Evolutionary conservation across 2,113 vertebrate genomes (phyloP), one percentile per base, ranked within the genome.

Genomic region (Ailuropoda melanoleuca): DNA sequence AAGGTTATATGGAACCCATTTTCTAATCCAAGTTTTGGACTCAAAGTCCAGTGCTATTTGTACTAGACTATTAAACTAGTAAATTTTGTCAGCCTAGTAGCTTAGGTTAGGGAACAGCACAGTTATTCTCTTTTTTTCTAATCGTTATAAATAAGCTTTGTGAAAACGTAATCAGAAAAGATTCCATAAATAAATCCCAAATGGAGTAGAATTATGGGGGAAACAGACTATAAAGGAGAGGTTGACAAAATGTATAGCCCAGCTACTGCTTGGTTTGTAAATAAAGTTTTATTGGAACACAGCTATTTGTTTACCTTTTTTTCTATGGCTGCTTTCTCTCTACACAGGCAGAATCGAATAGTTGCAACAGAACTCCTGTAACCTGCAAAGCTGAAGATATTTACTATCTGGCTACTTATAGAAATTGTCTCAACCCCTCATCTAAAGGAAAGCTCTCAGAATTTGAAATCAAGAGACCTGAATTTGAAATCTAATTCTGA

Each of bases 401-500:
- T 62, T 72, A 84, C 31, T 84, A 34, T 48, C 7, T 15, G 77
- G 21, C 6, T 29, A 19, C 81, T 94, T 66, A 82, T 0, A 91
- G 55, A 72, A 86, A 64, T 23, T 13, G 34, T 48, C 12, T 19
- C 23, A 80, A 60, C 4, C 8, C 1, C 6, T 81, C 24, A 34
- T 43, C 29, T 34, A 81, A 66, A 37, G 4, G 10, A 92, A 95
- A 85, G 5, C 17, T 34, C 21, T 60, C 48, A 53, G 68, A 91
- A 83, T 80, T 81, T 89, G 55, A 64, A 94, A 80, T 77, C 13
- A n/a, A 77, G 68, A 56, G 12, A 70, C 12, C 31, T 50, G 34
- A 88, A 92, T 78, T 97, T 91, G 77, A 92, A 89, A 89, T 56
- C 5, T 37, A 50, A 15, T 87, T 85, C 77, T 50, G 2, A 64